Percentiles rank a stretch among this genome's conserved stretches.
These are phyloP conservation scores for Sminthurides bifidus DNA, from an alignment of 1,140 invertebrate genomes.

Conservation along the genomic window DNA sequence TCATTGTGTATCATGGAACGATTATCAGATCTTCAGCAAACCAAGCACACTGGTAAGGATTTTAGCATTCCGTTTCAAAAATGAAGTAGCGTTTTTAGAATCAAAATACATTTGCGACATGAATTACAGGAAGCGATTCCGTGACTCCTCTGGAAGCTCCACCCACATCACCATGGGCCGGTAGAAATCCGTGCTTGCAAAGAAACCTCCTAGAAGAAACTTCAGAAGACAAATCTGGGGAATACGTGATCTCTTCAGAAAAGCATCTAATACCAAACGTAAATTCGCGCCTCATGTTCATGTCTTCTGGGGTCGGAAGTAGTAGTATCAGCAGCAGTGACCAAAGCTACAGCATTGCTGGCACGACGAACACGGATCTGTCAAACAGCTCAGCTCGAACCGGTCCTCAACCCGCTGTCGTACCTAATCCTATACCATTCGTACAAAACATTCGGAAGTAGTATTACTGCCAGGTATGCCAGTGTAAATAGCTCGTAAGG, in stretches of 20 bases:
- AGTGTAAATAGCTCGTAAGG: no score
- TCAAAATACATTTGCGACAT: neutral
- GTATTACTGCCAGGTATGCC: no score
- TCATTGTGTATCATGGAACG: constrained; percentile 28
- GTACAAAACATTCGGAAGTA: constrained; percentile 12
- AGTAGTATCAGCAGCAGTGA: constrained; percentile 2
- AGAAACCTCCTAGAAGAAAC: constrained; percentile 59
- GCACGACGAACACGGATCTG: constrained; percentile 14
- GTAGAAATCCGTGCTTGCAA: constrained; percentile 76
- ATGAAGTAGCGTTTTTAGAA: no score
- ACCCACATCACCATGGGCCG: constrained; percentile 35
- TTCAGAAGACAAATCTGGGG: constrained; percentile 41
- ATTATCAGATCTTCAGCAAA: constrained; percentile 17
- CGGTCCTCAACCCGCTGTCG: neutral
- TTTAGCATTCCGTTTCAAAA: neutral
- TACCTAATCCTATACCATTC: constrained; percentile 12
- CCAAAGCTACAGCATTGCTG: neutral
- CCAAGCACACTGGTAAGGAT: constrained; percentile 7
- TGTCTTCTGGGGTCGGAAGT: neutral
- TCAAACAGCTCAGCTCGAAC: constrained; percentile 2
- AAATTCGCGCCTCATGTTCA: neutral
- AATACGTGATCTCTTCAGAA: constrained; percentile 20
- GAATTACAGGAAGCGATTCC: constrained; percentile 1
- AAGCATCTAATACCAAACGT: constrained; percentile 13
- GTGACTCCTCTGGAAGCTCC: constrained; percentile 20